phyloP scores from a whole-genome alignment of 1,140 invertebrate genomes.

The Dufourea novaeangliae region DNA sequence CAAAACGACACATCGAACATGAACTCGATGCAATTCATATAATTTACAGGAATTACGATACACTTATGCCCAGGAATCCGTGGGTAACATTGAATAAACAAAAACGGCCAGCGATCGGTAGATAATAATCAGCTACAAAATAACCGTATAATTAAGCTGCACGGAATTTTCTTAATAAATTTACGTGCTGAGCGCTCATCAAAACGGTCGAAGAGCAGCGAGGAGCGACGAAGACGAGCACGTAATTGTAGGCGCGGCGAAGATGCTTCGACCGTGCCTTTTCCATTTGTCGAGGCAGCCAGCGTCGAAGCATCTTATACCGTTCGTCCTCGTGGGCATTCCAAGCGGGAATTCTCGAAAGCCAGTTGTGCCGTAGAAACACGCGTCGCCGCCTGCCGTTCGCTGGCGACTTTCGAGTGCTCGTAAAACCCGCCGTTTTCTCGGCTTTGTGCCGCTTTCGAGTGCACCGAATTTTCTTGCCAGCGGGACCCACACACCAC shows the following conservation, averaged over 20 bases:
- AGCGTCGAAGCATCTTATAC: slow-evolving; percentile 69
- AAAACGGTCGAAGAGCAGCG: slow-evolving; percentile 5
- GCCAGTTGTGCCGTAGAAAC: slow-evolving; percentile 74
- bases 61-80: neutral
- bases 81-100: neutral
- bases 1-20: too few relatives aligned
- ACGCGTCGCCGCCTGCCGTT: slow-evolving; percentile 60
- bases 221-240: slow-evolving; percentile 51
- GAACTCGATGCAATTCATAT: too few relatives aligned
- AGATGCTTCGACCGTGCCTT: slow-evolving; percentile 67
- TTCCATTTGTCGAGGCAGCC: slow-evolving; percentile 72
- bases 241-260: slow-evolving; percentile 64
- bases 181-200: neutral
- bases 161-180: neutral
- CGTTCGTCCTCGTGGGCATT: slow-evolving; percentile 78
- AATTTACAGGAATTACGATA: too few relatives aligned
- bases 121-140: neutral
- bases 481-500: too few relatives aligned
- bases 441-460: slow-evolving; percentile 41
- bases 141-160: slow-evolving; percentile 5
- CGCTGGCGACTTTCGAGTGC: slow-evolving; percentile 62
- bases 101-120: neutral
- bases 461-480: slow-evolving; percentile 54
- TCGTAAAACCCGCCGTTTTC: slow-evolving; percentile 62
- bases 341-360: slow-evolving; percentile 76